Evolutionary conservation across 1,140 invertebrate genomes (phyloP).

Genomic region (Cydia strobilella): DNA sequence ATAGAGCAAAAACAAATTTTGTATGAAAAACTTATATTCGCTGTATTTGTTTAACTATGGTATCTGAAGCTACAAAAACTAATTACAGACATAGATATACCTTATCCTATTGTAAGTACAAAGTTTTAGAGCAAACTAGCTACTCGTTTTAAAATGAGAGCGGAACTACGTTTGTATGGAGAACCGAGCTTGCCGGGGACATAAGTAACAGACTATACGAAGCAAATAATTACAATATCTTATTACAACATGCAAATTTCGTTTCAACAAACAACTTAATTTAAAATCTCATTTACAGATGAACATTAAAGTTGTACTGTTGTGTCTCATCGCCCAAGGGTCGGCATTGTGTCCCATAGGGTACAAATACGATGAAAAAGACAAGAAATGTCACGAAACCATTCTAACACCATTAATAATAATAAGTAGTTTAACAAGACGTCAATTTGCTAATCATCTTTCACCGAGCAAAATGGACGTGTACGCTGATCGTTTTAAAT

Average conservation of each 20-base stretch:
- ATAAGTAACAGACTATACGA: no score
- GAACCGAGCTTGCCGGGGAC: no score
- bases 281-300: conserved; percentile 22
- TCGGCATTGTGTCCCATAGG: not conserved
- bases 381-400: not conserved
- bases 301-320: not conserved
- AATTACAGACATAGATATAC: no score
- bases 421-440: not conserved
- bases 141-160: no score
- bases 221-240: not conserved
- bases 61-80: no score
- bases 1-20: no score
- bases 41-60: no score
- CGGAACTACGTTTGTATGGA: no score
- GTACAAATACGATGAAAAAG: not conserved
- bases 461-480: not conserved
- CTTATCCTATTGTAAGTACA: no score
- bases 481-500: not conserved
- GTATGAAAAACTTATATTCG: no score
- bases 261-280: not conserved
- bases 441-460: no score
- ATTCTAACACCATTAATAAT: not conserved
- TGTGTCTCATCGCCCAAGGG: not conserved
- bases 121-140: no score
- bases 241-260: not conserved